Conservation (phyloP, 2,113 vertebrate genomes). For the Pomatostomus ruficeps region DNA sequence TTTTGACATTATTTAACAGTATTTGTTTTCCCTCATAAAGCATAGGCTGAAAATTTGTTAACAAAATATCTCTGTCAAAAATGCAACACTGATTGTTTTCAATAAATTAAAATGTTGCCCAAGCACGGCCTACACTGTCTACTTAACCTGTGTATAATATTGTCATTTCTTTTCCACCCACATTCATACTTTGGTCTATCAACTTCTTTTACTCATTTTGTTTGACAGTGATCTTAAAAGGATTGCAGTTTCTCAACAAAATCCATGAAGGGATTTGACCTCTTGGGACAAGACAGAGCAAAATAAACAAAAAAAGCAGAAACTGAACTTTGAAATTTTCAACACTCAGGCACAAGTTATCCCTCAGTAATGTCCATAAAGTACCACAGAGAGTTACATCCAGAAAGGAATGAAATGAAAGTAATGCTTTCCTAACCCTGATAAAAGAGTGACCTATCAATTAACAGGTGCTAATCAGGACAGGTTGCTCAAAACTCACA, state of each 20-base stretch:
- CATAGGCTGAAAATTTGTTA: background rate
- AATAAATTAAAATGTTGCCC: background rate
- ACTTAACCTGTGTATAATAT: background rate
- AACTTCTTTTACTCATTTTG: background rate
- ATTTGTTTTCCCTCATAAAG: background rate
- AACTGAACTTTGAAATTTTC: background rate
- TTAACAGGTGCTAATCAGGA: background rate
- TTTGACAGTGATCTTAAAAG: background rate
- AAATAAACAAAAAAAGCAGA: background rate
- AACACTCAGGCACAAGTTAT: background rate
- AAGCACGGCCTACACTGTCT: background rate
- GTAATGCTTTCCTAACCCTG: background rate
- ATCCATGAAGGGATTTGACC: background rate
- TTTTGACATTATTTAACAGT: background rate
- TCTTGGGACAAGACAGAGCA: background rate
- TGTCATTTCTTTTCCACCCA: background rate
- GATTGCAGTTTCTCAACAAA: background rate
- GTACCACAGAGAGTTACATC: background rate
- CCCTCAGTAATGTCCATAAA: background rate
- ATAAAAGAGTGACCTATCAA: background rate
- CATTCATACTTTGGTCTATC: background rate
- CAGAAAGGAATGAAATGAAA: background rate
- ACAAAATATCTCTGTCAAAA: background rate
- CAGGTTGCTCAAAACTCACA: background rate
- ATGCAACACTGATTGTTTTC: background rate